These are phyloP conservation scores for Nomada ferruginata DNA, from an alignment of 2,888 invertebrate genomes.

Conservation along the genomic window DNA sequence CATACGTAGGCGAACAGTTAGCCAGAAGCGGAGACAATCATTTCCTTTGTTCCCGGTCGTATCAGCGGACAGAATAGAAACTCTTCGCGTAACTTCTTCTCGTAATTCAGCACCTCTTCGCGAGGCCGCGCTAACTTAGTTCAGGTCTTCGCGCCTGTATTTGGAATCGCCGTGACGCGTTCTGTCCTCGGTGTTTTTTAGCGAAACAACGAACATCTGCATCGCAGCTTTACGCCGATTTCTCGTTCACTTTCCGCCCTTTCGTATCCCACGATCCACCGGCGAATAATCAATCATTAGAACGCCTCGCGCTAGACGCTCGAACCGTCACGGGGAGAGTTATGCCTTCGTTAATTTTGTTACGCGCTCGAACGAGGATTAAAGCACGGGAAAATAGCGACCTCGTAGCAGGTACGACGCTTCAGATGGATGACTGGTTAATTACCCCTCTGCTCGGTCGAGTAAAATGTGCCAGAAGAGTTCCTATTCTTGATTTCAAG, in stretches of 20 bases:
- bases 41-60: background rate
- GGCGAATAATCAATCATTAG: constrained; percentile 33
- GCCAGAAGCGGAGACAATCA: background rate
- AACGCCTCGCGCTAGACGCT: constrained; percentile 12
- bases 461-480: background rate
- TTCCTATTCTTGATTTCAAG: too few species aligned
- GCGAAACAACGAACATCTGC: constrained; percentile 33
- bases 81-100: background rate
- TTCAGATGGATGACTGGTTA: background rate
- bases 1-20: background rate
- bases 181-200: background rate
- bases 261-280: constrained; percentile 19
- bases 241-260: background rate
- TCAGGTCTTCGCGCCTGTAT: constrained; percentile 2
- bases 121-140: constrained; percentile 12
- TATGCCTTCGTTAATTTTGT: constrained; percentile 41
- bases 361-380: constrained; percentile 22
- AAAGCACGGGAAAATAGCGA: constrained; percentile 10
- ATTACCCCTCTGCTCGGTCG: background rate
- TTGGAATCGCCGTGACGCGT: background rate
- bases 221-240: constrained; percentile 26
- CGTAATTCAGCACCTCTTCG: constrained; percentile 2
- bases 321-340: constrained; percentile 19
- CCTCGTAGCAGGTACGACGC: background rate
- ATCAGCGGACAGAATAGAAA: constrained; percentile 5